phyloP scores from a whole-genome alignment of 2,888 invertebrate species.

The Epicampocera succincta region DNA sequence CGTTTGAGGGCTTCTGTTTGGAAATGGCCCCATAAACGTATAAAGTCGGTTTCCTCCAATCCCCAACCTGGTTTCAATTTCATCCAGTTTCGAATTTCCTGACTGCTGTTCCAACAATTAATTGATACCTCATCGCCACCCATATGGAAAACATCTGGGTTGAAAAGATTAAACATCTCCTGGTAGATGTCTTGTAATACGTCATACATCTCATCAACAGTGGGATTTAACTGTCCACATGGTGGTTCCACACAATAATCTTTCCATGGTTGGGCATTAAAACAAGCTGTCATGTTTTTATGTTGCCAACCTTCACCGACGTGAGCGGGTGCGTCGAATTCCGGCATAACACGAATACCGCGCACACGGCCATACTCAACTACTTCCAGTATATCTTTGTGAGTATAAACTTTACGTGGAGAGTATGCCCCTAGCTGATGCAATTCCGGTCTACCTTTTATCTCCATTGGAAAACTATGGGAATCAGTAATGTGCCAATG shows the following conservation, averaged over 20 bases:
- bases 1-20: slow-evolving; percentile 83
- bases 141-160: slow-evolving; percentile 92
- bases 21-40: slow-evolving; percentile 89
- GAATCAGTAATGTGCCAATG: slow-evolving; percentile 98
- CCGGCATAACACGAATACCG: slow-evolving; percentile 94
- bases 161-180: slow-evolving; percentile 85
- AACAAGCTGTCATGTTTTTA: slow-evolving; percentile 86
- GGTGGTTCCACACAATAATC: slow-evolving; percentile 89
- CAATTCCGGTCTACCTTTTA: slow-evolving; percentile 87
- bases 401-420: slow-evolving; percentile 86
- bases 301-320: slow-evolving; percentile 94
- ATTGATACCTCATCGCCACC: slow-evolving; percentile 90
- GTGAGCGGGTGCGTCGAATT: slow-evolving; percentile 95
- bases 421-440: slow-evolving; percentile 90
- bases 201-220: slow-evolving; percentile 86
- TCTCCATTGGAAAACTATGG: slow-evolving; percentile 95
- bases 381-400: slow-evolving; percentile 83
- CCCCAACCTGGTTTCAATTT: slow-evolving; percentile 84
- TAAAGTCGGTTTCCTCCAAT: slow-evolving; percentile 84
- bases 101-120: slow-evolving; percentile 89
- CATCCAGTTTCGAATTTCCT: slow-evolving; percentile 87
- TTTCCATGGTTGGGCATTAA: slow-evolving; percentile 89
- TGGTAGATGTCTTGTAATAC: slow-evolving; percentile 87
- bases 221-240: slow-evolving; percentile 91
- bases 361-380: slow-evolving; percentile 87